A percentile compares a stretch with the other conserved stretches of the same genome.
Evolutionary conservation across 2,888 invertebrate species (phyloP).

Genomic region (Tribolium freemani): DNA sequence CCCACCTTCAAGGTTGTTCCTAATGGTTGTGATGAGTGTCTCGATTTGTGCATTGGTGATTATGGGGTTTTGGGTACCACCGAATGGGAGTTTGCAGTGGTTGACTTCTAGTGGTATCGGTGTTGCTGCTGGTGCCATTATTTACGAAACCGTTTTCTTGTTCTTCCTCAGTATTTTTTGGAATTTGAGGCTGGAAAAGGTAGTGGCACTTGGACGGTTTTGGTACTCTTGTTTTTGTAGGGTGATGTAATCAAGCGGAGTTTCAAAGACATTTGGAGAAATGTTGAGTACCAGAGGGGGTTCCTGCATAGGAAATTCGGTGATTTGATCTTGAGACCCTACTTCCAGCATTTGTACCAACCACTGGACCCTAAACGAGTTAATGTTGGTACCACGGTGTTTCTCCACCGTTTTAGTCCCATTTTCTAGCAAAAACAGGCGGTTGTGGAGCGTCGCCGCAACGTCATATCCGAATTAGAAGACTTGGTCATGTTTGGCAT

Average conservation of each 20-base stretch:
- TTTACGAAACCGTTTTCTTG: slow-evolving; percentile 49
- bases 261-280: neutral
- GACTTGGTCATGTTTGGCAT: slow-evolving; percentile 55
- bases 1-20: neutral
- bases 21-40: slow-evolving; percentile 15
- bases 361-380: neutral
- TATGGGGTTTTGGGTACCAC: slow-evolving; percentile 55
- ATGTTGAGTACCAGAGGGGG: slow-evolving; percentile 49
- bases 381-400: neutral
- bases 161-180: neutral
- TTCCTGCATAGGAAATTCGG: slow-evolving; percentile 52
- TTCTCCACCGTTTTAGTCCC: neutral
- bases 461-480: slow-evolving; percentile 42
- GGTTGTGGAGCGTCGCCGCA: neutral
- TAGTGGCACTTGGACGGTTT: neutral
- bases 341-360: slow-evolving; percentile 39
- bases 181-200: neutral
- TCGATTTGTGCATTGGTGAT: slow-evolving; percentile 46
- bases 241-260: neutral
- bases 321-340: slow-evolving; percentile 48
- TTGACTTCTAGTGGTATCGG: slow-evolving; percentile 46
- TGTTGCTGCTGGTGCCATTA: slow-evolving; percentile 46
- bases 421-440: neutral
- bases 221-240: neutral
- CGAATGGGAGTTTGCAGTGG: slow-evolving; percentile 51